Evolutionary conservation across 2,888 invertebrate species (phyloP), one percentile per base, ranked within the genome.

Genomic region (Psococerastis gibbosa): DNA sequence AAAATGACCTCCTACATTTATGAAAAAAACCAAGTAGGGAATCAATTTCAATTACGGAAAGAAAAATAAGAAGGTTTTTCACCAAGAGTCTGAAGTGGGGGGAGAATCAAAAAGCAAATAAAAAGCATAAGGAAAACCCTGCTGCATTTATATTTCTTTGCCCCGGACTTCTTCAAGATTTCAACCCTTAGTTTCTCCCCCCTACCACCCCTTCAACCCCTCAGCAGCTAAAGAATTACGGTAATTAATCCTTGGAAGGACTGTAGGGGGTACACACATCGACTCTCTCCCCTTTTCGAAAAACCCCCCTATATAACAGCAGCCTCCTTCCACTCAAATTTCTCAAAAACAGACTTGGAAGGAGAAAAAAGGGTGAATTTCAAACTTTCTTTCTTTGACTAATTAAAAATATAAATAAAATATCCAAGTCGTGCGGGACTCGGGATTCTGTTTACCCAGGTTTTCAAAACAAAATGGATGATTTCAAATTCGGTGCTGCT

Each of bases 331-430:
- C 20, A 38, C 22, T 38, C 38, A n/a, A 38, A 38, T 38, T 38
- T 38, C 38, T 38, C 38, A 38, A 38, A n/a, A 38, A 38, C 38
- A 38, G 38, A 38, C 38, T n/a, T n/a, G n/a, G n/a, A n/a, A 17
- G 33, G 38, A 20, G 38, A 38, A 38, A 38, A 38, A 38, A 38
- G 38, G 38, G 38, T 38, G 38, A 38, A 38, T 38, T 38, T 17
- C 38, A 38, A 38, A 38, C 38, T 38, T 38, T 38, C 22, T 22
- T 38, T 22, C 22, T 38, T 38, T 38, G 38, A 38, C 38, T 38
- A 38, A 38, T 38, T 38, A 38, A 38, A 38, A 38, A 38, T 38
- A 38, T 38, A 38, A 38, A 38, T 38, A 38, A 38, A 38, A 38
- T 38, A 38, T 38, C 22, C 38, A 38, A 38, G 20, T 38, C 38